Percentiles rank a stretch among this genome's conserved stretches.
Conservation (phyloP, 1,140 invertebrate genomes). For the Archivesica marissinica region DNA sequence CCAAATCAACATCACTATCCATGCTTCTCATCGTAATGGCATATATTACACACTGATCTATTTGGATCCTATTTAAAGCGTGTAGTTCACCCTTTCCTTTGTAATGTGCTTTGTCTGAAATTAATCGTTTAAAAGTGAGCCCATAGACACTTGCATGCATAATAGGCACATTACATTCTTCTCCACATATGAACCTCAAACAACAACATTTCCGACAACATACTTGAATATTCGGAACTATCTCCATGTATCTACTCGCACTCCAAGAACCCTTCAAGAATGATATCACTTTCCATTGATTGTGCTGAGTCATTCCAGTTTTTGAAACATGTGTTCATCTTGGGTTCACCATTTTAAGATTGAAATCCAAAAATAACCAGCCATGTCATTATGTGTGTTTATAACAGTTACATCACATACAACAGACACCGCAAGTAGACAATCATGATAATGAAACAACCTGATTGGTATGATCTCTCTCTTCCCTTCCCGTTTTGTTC, state of each 20-base stretch:
- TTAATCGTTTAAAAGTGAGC: slow-evolving; percentile 64
- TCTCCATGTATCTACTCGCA: slow-evolving; percentile 82
- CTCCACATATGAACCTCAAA: slow-evolving; percentile 74
- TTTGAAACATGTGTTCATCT: slow-evolving; percentile 58
- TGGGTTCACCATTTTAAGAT: slow-evolving; percentile 14
- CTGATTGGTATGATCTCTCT: slow-evolving; percentile 55
- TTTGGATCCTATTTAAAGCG: not conserved
- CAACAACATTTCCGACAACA: slow-evolving; percentile 74
- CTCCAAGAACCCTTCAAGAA: slow-evolving; percentile 82
- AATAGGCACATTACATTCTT: slow-evolving; percentile 81
- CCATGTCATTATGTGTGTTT: slow-evolving; percentile 56
- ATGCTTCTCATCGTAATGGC: slow-evolving; percentile 24
- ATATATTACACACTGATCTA: not conserved
- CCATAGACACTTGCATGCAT: slow-evolving; percentile 79
- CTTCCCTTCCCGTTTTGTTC: slow-evolving; percentile 52
- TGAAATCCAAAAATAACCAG: slow-evolving; percentile 79
- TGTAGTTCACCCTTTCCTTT: slow-evolving; percentile 37
- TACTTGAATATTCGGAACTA: slow-evolving; percentile 79
- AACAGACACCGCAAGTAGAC: slow-evolving; percentile 54
- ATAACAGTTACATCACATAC: slow-evolving; percentile 61
- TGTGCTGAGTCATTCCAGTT: slow-evolving; percentile 81
- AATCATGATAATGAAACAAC: slow-evolving; percentile 35
- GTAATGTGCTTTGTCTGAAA: slow-evolving; percentile 27
- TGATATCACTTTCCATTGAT: slow-evolving; percentile 83
- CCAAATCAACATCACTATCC: not conserved